A percentile compares a stretch with the other conserved stretches of the same genome.
phyloP scores from a whole-genome alignment of 2,113 vertebrate genomes.

The Macquaria ambigua region DNA sequence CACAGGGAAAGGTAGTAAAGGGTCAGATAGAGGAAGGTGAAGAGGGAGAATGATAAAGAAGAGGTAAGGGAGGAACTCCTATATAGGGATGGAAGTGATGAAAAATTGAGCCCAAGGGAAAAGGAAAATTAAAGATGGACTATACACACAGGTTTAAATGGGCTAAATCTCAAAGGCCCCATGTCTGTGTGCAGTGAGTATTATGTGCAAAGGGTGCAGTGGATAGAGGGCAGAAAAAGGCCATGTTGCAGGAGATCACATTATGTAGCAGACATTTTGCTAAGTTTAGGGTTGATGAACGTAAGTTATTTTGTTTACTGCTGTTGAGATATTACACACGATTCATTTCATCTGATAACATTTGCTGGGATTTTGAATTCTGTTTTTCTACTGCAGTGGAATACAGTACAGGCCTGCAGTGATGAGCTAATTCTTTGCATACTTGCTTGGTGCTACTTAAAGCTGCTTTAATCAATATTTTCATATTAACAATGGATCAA shows the following conservation, averaged over 20 bases:
- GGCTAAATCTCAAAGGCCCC: slow-evolving; percentile 12
- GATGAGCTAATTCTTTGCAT: not conserved
- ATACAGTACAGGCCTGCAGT: not conserved
- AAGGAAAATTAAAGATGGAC: slow-evolving; percentile 40
- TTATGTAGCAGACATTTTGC: not conserved
- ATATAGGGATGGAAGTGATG: slow-evolving; percentile 20
- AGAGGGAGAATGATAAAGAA: slow-evolving; percentile 27
- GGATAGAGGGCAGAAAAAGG: slow-evolving; percentile 2
- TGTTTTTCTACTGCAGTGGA: not conserved
- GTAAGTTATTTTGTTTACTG: slow-evolving; percentile 10
- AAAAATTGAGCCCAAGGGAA: slow-evolving; percentile 12
- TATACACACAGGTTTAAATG: slow-evolving; percentile 26
- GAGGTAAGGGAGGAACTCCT: slow-evolving; percentile 2
- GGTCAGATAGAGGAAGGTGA: slow-evolving; percentile 37
- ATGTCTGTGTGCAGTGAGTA: slow-evolving; percentile 3
- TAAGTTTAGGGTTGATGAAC: not conserved
- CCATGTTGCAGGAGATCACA: not conserved
- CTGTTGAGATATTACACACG: not conserved
- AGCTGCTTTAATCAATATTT: slow-evolving; percentile 16
- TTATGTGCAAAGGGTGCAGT: not conserved
- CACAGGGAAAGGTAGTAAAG: not conserved
- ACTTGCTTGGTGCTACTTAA: slow-evolving; percentile 20
- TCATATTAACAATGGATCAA: not conserved
- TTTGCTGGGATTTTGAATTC: not conserved
- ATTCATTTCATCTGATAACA: not conserved